Percentiles rank a stretch among this genome's conserved stretches.
Evolutionary conservation across 1,140 invertebrate genomes (phyloP).

Genomic region (Drosophila nebulosa): DNA sequence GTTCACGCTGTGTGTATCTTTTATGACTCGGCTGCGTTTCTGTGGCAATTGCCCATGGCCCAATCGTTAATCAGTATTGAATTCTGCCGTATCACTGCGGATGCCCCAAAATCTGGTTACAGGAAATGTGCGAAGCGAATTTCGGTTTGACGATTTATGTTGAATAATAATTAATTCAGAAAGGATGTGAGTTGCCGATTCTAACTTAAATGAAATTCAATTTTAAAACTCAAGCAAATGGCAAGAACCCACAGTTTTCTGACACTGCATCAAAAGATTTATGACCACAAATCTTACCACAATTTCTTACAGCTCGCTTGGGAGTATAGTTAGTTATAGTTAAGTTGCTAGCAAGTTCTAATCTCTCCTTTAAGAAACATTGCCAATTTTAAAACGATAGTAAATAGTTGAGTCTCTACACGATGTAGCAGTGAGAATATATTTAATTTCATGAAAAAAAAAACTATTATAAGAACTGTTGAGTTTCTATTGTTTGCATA

Average conservation of each 20-base stretch:
- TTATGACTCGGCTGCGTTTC: neutral
- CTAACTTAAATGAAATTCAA: neutral
- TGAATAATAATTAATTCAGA: neutral
- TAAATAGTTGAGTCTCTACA: no score
- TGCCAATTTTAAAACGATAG: no score
- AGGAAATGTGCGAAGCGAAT: neutral
- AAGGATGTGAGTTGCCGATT: neutral
- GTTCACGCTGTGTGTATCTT: conserved; percentile 1
- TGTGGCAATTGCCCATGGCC: neutral
- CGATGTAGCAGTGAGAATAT: no score
- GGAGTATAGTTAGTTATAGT: no score
- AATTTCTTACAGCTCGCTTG: no score
- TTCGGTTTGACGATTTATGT: neutral
- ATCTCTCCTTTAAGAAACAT: no score
- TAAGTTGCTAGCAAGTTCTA: no score
- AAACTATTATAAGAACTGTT: no score
- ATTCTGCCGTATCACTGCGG: neutral
- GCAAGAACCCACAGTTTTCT: neutral
- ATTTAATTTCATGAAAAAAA: no score
- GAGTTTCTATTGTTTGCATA: no score
- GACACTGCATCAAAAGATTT: no score
- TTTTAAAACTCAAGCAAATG: neutral
- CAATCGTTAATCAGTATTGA: conserved; percentile 46
- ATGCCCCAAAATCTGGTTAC: neutral
- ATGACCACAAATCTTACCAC: no score